phyloP scores from a whole-genome alignment of 2,113 vertebrate species.

The Clarias gariepinus region DNA sequence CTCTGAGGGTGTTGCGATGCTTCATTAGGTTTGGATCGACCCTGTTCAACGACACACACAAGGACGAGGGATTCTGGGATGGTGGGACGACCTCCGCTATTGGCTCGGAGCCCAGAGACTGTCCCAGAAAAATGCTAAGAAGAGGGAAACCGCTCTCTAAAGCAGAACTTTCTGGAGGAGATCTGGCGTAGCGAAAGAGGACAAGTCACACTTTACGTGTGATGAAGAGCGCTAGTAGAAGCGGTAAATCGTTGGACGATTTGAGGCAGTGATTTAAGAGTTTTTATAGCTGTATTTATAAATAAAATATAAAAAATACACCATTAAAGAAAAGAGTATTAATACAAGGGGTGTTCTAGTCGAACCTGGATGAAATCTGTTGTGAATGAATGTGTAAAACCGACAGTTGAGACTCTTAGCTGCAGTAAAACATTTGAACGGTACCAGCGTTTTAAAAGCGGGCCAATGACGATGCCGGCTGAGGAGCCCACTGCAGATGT shows the following conservation, averaged over 20 bases:
- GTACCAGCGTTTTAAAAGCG: too few species aligned
- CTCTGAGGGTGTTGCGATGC: constrained; percentile 24
- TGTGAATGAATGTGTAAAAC: too few species aligned
- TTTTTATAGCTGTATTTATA: background rate
- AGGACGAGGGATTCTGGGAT: constrained; percentile 1
- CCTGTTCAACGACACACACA: constrained; percentile 14
- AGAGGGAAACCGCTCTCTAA: background rate
- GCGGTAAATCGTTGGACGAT: background rate
- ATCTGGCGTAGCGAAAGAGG: background rate
- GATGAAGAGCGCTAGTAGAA: background rate
- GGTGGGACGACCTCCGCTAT: background rate
- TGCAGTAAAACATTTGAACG: too few species aligned
- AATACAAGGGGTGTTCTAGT: background rate
- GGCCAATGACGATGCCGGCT: too few species aligned
- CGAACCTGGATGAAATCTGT: too few species aligned
- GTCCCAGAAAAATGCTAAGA: constrained; percentile 10
- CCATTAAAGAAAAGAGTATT: background rate
- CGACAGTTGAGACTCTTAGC: too few species aligned
- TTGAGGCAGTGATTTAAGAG: background rate
- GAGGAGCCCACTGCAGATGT: too few species aligned
- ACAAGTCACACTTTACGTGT: background rate
- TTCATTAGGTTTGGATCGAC: constrained; percentile 35
- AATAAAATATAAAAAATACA: background rate
- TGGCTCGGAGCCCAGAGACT: constrained; percentile 48
- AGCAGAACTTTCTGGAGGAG: constrained; percentile 28